Percentiles rank a stretch among this genome's conserved stretches.
These are phyloP conservation scores for Agraylea sexmaculata DNA, from an alignment of 1,140 invertebrate species.

Conservation along the genomic window DNA sequence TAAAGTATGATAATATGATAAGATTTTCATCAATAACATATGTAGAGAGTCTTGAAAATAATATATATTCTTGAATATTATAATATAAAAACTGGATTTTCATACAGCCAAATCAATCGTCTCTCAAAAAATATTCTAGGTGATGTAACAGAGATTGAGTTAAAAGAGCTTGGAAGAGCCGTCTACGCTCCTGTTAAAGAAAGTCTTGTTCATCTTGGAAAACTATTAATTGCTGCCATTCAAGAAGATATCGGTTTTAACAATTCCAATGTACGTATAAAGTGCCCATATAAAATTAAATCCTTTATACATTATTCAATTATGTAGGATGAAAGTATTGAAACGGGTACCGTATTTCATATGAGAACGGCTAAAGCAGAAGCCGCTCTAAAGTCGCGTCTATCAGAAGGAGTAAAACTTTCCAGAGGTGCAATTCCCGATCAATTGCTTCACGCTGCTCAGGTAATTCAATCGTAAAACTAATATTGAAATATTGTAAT, in stretches of 20 bases:
- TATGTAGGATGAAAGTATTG: slow-evolving; percentile 7
- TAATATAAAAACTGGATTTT: background rate
- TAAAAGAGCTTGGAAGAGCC: slow-evolving; percentile 26
- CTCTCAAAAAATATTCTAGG: slow-evolving; percentile 14
- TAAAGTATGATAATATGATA: no score
- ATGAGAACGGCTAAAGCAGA: slow-evolving; percentile 8
- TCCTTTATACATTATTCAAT: background rate
- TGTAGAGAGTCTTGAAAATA: no score
- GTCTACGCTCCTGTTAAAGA: slow-evolving; percentile 28
- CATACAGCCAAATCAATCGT: background rate
- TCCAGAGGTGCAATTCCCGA: slow-evolving; percentile 8
- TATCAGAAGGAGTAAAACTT: slow-evolving; percentile 10
- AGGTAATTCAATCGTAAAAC: slow-evolving; percentile 5
- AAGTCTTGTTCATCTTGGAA: slow-evolving; percentile 26
- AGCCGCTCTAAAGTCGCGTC: slow-evolving; percentile 5
- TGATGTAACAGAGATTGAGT: slow-evolving; percentile 13
- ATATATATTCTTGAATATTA: no score
- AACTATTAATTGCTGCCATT: slow-evolving; percentile 27
- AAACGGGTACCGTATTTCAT: slow-evolving; percentile 16
- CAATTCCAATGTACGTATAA: slow-evolving; percentile 19
- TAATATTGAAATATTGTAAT: slow-evolving; percentile 1
- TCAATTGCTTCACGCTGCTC: slow-evolving; percentile 13
- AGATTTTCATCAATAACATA: no score
- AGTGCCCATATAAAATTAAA: slow-evolving; percentile 4
- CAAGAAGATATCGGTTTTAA: slow-evolving; percentile 23